These are phyloP conservation scores for Tricholauxania praeusta DNA, from an alignment of 2,888 invertebrate genomes.

Conservation along the genomic window DNA sequence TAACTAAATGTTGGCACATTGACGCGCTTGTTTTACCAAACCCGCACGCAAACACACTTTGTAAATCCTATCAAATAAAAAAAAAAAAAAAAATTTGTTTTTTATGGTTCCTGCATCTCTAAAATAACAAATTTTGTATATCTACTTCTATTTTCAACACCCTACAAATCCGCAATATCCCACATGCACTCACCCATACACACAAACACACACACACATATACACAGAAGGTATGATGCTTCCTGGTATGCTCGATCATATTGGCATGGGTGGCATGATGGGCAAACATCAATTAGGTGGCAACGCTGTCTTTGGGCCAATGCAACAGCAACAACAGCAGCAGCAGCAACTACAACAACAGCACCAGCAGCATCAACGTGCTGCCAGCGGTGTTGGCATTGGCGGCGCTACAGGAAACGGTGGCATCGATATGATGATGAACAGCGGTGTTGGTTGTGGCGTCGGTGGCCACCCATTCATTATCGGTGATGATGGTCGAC, in stretches of 20 bases:
- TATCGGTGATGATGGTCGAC: conserved; percentile 73
- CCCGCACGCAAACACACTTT: conserved; percentile 15
- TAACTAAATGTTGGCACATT: not conserved
- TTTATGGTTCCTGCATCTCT: conserved; percentile 12
- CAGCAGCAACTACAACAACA: conserved; percentile 33
- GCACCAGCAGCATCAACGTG: conserved; percentile 36
- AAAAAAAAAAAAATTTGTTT: not conserved
- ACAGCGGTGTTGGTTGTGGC: conserved; percentile 37
- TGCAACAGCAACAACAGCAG: conserved; percentile 43
- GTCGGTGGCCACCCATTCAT: conserved; percentile 48
- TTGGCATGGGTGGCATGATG: conserved; percentile 49
- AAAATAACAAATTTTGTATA: conserved; percentile 5
- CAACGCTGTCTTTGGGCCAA: conserved; percentile 50
- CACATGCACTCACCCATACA: conserved; percentile 3
- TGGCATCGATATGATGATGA: conserved; percentile 55
- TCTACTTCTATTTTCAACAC: not conserved
- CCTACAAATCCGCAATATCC: not conserved
- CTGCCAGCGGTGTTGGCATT: conserved; percentile 39
- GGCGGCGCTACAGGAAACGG: conserved; percentile 55
- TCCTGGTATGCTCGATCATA: conserved; percentile 55
- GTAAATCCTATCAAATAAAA: not conserved
- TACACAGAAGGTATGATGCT: conserved; percentile 58
- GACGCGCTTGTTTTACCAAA: not conserved
- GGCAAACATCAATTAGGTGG: conserved; percentile 59
- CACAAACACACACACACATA: not conserved